Evolutionary conservation across 2,888 invertebrate genomes (phyloP), one percentile per base, ranked within the genome.

Genomic region (Pollenia angustigena): DNA sequence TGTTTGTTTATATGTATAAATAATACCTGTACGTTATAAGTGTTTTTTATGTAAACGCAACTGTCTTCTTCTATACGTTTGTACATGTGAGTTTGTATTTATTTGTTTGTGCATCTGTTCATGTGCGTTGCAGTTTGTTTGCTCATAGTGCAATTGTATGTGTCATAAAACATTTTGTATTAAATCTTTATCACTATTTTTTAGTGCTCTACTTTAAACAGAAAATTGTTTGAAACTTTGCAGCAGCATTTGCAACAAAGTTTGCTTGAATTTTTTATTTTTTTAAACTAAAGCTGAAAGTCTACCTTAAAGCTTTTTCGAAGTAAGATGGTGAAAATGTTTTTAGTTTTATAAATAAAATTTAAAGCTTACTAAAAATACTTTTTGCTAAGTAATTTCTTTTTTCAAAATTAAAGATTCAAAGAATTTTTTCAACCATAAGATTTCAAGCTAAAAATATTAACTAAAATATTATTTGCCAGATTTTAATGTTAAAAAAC

Each of bases 11-110:
- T 69, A 32, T 32, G 32, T 6, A 32, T 32, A 32, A 4, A 6
- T 32, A 78, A 56, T 87, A 84, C 84, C 76, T 78, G 82, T 14
- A 18, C 81, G 72, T 75, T 83, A 58, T 66, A 80, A 64, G 56
- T 71, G 44, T 64, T 69, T 75, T 80, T 54, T 79, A 64, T 46
- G 18, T 52, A 44, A 40, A 68, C 44, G 14, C 46, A 60, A 75
- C 16, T 66, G 18, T 62, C 48, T 23, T 18, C 68, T 12, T 69
- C 7, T 62, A 32, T 46, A 12, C 42, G 11, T 52, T 58, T 50
- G 10, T 44, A 18, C 14, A 14, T 58, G 18, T 60, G 3, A 4
- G 12, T 42, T 32, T 12, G 8, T 40, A 9, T 42, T 52, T 32
- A 50, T 18, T 50, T 56, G 9, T 12, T 40, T 10, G 7, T 52